These are phyloP conservation scores for Dinocampus coccinellae DNA, from an alignment of 2,888 invertebrate species.

Conservation along the genomic window DNA sequence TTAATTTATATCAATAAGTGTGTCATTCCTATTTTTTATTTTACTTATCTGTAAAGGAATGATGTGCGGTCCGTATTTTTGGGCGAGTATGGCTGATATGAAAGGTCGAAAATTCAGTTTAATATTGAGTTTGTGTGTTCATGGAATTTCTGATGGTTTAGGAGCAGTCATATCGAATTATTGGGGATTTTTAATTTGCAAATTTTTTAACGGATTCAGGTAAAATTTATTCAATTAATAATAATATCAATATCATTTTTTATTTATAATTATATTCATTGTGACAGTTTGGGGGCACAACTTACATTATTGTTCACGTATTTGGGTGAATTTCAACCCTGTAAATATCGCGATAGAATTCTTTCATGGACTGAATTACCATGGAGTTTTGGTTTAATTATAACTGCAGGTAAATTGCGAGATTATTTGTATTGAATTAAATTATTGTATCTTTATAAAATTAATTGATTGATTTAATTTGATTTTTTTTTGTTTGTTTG, in stretches of 20 bases:
- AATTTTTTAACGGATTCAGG: slow-evolving; percentile 21
- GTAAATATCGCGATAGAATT: slow-evolving; percentile 81
- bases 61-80: slow-evolving; percentile 79
- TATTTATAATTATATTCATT: too few relatives aligned
- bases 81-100: slow-evolving; percentile 79
- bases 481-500: background rate
- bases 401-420: slow-evolving; percentile 79
- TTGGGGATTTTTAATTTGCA: slow-evolving; percentile 49
- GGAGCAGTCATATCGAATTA: slow-evolving; percentile 74
- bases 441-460: background rate
- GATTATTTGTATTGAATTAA: too few relatives aligned
- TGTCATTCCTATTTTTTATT: background rate
- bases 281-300: slow-evolving; percentile 81
- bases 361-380: slow-evolving; percentile 87
- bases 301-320: slow-evolving; percentile 85
- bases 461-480: background rate
- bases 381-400: slow-evolving; percentile 82
- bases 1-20: background rate
- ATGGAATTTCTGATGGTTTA: slow-evolving; percentile 73
- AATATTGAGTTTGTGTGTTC: slow-evolving; percentile 75
- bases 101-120: slow-evolving; percentile 77
- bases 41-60: slow-evolving; percentile 71
- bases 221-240: background rate
- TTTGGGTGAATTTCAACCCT: slow-evolving; percentile 84
- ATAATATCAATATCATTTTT: background rate